phyloP scores from a whole-genome alignment of 2,113 vertebrate species.

The Sitta europaea region DNA sequence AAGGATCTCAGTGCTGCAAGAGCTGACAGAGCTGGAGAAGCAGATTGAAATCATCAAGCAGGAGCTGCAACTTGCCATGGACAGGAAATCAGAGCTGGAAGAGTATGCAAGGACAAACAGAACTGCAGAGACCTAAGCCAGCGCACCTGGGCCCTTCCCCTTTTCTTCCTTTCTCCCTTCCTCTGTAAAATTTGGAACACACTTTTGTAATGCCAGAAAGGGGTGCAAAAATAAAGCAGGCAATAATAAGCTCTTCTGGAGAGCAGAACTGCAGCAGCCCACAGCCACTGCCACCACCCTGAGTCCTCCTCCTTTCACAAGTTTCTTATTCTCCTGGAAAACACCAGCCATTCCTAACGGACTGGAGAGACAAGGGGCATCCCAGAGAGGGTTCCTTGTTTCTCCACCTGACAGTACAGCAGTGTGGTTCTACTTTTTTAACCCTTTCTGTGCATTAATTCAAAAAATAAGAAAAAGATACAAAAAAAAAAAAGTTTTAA shows the following conservation, averaged over 20 bases:
- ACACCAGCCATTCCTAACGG: neutral
- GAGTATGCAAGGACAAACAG: constrained; percentile 85
- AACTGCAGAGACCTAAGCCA: constrained; percentile 72
- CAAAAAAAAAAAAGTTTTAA: neutral
- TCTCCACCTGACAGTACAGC: constrained; percentile 39
- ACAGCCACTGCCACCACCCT: constrained; percentile 1
- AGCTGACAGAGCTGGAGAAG: constrained; percentile 89
- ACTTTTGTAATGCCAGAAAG: constrained; percentile 60
- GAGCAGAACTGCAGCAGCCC: constrained; percentile 1
- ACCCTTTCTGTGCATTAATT: constrained; percentile 70
- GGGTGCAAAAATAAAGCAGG: constrained; percentile 5
- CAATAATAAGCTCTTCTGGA: neutral
- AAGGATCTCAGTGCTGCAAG: constrained; percentile 82
- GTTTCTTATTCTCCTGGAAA: constrained; percentile 7
- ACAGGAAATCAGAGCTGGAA: constrained; percentile 91
- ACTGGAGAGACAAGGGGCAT: neutral
- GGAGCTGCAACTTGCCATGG: constrained; percentile 90
- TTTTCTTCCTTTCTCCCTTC: neutral
- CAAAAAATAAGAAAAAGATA: neutral
- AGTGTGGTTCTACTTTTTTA: constrained; percentile 53
- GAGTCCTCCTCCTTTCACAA: constrained; percentile 37
- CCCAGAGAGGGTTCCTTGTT: neutral
- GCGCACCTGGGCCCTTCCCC: neutral
- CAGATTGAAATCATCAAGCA: constrained; percentile 92
- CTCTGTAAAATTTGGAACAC: constrained; percentile 49